Evolutionary conservation across 2,888 invertebrate genomes (phyloP).

Genomic region (Eugnorisma glareosa): DNA sequence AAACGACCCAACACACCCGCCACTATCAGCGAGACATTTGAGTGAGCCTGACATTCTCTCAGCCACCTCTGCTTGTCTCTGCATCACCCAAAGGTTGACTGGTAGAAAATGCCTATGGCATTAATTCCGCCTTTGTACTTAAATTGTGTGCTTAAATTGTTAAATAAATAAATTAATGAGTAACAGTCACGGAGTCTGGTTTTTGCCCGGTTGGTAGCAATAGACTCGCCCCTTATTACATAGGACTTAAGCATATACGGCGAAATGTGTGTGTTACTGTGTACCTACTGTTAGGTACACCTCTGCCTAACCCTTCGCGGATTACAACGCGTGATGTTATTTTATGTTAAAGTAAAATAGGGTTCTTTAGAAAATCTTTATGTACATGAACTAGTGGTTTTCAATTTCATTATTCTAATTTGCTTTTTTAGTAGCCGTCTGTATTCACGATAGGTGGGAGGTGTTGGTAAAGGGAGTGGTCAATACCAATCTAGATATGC

Average conservation of each 20-base stretch:
- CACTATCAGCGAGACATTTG: no score
- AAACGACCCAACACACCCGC: no score
- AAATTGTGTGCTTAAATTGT: no score
- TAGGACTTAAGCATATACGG: background rate
- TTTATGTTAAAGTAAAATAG: background rate
- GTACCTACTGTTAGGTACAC: background rate
- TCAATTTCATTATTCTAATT: background rate
- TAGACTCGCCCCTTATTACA: no score
- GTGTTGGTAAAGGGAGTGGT: background rate
- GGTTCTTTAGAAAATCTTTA: background rate
- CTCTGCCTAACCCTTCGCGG: background rate
- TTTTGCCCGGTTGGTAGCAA: background rate
- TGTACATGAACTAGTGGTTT: background rate
- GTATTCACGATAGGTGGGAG: background rate
- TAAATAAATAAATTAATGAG: no score
- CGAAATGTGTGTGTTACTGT: background rate
- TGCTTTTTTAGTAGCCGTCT: background rate
- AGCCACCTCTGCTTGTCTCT: no score
- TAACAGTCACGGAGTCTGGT: background rate
- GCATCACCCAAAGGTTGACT: no score
- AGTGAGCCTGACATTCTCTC: no score
- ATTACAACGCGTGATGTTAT: background rate
- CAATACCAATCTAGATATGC: background rate
- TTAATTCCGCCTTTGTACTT: no score
- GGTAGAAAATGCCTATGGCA: no score